phyloP scores from a whole-genome alignment of 2,113 vertebrate species.

The Malurus elegans region DNA sequence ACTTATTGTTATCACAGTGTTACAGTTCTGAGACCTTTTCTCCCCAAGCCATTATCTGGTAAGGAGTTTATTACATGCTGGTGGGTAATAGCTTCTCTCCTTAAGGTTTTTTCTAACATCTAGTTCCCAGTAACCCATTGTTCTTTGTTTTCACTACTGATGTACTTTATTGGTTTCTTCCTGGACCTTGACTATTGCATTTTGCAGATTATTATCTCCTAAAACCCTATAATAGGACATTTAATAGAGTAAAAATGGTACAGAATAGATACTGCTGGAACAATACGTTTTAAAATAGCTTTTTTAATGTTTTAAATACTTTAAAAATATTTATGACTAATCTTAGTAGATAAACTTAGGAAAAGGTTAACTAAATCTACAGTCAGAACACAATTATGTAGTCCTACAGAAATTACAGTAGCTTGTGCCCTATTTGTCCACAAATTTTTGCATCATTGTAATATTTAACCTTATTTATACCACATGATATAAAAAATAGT shows the following conservation, averaged over 20 bases:
- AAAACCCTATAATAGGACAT: neutral
- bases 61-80: slow-evolving; percentile 2
- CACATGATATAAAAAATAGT: neutral
- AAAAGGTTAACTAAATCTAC: neutral
- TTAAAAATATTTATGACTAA: neutral
- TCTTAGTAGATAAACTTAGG: neutral
- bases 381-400: neutral
- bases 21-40: neutral
- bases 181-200: neutral
- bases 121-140: neutral
- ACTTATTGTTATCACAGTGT: neutral
- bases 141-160: neutral
- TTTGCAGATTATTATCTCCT: neutral
- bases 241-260: neutral
- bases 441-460: neutral
- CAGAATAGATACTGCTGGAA: neutral
- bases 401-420: neutral
- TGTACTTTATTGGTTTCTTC: neutral
- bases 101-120: neutral
- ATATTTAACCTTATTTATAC: neutral
- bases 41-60: neutral
- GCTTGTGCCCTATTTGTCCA: neutral
- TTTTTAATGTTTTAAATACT: neutral
- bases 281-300: neutral
- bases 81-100: neutral